phyloP scores from a whole-genome alignment of 2,888 invertebrate genomes.

The Myathropa florea region DNA sequence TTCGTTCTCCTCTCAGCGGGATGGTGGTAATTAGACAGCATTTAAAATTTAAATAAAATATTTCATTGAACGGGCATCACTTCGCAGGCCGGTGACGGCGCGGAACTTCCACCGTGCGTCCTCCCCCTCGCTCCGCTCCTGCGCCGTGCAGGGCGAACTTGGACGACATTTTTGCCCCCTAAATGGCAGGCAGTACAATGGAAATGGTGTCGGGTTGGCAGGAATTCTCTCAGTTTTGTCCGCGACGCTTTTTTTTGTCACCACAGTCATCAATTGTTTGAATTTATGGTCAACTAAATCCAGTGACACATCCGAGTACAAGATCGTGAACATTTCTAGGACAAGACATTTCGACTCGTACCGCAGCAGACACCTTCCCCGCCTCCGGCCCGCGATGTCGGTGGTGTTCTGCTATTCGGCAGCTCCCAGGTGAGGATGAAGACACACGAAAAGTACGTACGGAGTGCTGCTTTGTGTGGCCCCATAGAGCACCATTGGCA shows the following conservation, averaged over 20 bases:
- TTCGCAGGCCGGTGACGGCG: not conserved
- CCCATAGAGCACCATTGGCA: conserved; percentile 68
- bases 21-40: conserved; percentile 65
- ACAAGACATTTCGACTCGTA: conserved; percentile 67
- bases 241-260: conserved; percentile 61
- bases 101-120: too few relatives aligned
- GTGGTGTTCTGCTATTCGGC: conserved; percentile 19
- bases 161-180: conserved; percentile 51
- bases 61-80: conserved; percentile 55
- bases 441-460: conserved; percentile 7
- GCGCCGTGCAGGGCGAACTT: conserved; percentile 46
- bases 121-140: not conserved
- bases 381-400: conserved; percentile 16
- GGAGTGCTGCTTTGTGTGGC: conserved; percentile 15
- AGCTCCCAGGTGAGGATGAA: conserved; percentile 66
- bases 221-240: conserved; percentile 52
- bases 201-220: conserved; percentile 57
- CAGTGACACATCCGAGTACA: conserved; percentile 72
- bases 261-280: conserved; percentile 72
- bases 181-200: conserved; percentile 51
- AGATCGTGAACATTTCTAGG: conserved; percentile 73
- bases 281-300: conserved; percentile 72
- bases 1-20: conserved; percentile 15
- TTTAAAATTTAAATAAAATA: conserved; percentile 70
- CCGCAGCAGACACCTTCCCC: conserved; percentile 52